Evolutionary conservation across 1,140 invertebrate species (phyloP), one percentile per base, ranked within the genome.

Genomic region (Pseudomyrmex gracilis): DNA sequence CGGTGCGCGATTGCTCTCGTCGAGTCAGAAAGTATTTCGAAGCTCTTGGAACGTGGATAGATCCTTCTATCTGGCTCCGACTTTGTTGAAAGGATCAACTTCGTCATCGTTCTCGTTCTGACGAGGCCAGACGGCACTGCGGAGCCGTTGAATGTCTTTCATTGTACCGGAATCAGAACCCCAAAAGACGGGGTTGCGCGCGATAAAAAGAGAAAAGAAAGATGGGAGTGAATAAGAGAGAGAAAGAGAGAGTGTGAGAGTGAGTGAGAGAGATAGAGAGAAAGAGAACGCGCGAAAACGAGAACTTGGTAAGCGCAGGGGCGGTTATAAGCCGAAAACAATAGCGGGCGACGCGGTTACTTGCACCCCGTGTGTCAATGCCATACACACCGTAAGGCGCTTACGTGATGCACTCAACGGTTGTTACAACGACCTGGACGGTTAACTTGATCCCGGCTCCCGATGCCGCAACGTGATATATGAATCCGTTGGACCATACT

Each of bases 261-360:
- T 51, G 24, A 47, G 12, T 12, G 53, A 53, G 61, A 20, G 13
- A 43, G n/a, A 51, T 13, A 63, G 34, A 17, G 51, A 47, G 15
- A 34, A 78, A n/a, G 66, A 47, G 22, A 43, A 51, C 9, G 13
- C 60, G 55, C 43, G 64, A 83, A 17, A 55, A 60, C 61, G 80
- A 73, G 58, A 47, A 66, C 51, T 66, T 60, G 47, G 43, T 67
- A 77, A 64, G 73, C 61, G n/a, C 60, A 67, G 22, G 84, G 87
- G 76, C 73, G 86, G 73, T 88, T 76, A 86, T 89, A 89, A 89
- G 87, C 87, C 80, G 87, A 88, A 89, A 89, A 89, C 87, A 89
- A 88, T 86, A 82, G 87, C 71, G 57, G 49, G 43, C 64, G 77
- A 34, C 74, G 84, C 60, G 84, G 78, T 88, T 89, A 88, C 87